A percentile compares a stretch with the other conserved stretches of the same genome.
Evolutionary conservation across 2,797 vertebrate genomes (phyloP).

Genomic region (Argya squamiceps): DNA sequence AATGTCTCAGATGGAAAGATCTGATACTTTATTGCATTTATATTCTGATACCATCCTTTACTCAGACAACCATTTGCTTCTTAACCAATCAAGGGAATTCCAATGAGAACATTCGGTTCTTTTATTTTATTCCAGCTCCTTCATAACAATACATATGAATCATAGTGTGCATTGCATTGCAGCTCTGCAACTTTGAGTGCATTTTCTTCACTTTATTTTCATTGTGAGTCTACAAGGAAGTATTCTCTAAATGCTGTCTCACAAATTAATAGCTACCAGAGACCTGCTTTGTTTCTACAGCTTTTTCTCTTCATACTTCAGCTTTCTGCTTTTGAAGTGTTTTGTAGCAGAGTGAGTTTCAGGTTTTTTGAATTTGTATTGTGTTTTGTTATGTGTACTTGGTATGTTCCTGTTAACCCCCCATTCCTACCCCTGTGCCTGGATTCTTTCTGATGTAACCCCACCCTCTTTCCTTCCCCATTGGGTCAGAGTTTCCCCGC

Average conservation of each 20-base stretch:
- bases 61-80: neutral
- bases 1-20: neutral
- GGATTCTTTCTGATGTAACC: too few species aligned
- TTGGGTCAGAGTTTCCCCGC: too few species aligned
- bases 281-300: neutral
- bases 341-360: too few species aligned
- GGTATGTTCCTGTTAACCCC: too few species aligned
- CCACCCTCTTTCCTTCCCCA: too few species aligned
- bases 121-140: slow-evolving; percentile 5
- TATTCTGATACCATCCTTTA: neutral
- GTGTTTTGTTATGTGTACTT: too few species aligned
- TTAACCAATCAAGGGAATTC: neutral
- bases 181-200: neutral
- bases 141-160: neutral
- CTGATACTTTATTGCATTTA: neutral
- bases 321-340: neutral
- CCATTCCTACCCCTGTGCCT: too few species aligned
- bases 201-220: neutral
- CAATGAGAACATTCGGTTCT: neutral
- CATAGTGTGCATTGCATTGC: neutral
- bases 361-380: too few species aligned
- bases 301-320: neutral
- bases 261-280: neutral
- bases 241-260: neutral
- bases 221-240: neutral